Conservation (phyloP, 2,797 vertebrate species). For the Sandelia bainsii region DNA sequence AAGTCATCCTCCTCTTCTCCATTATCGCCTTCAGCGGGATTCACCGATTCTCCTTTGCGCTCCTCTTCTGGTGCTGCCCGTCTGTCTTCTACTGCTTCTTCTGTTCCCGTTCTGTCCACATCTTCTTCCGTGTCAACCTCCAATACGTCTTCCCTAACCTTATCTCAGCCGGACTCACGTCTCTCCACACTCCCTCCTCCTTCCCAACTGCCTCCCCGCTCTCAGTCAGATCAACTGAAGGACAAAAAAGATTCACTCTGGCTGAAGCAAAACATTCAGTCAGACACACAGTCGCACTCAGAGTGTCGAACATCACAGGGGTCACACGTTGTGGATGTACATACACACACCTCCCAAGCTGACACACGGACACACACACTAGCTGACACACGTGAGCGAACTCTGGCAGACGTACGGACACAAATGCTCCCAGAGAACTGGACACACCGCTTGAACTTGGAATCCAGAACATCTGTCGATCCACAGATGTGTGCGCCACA, state of each 20-base stretch:
- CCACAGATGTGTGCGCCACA: slow-evolving; percentile 36
- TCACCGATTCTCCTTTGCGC: slow-evolving; percentile 11
- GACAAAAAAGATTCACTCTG: slow-evolving; percentile 18
- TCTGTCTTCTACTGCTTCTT: slow-evolving; percentile 41
- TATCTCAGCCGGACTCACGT: slow-evolving; percentile 6
- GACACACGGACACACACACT: slow-evolving; percentile 27
- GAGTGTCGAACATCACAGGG: background rate
- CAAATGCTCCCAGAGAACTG: slow-evolving; percentile 42
- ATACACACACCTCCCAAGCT: background rate
- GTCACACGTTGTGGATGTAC: slow-evolving; percentile 1
- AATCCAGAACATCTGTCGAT: slow-evolving; percentile 45
- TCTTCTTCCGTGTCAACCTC: slow-evolving; percentile 4
- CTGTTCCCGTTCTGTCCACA: slow-evolving; percentile 4
- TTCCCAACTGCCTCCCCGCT: slow-evolving; percentile 36
- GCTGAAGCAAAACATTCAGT: background rate
- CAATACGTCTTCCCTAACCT: slow-evolving; percentile 10
- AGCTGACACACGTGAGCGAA: background rate
- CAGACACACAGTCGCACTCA: slow-evolving; percentile 20
- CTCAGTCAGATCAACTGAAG: slow-evolving; percentile 10
- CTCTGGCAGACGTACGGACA: slow-evolving; percentile 22
- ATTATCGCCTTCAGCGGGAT: slow-evolving; percentile 20
- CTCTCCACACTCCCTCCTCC: background rate
- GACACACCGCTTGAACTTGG: slow-evolving; percentile 42
- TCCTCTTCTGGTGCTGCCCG: slow-evolving; percentile 17
- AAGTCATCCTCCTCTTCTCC: slow-evolving; percentile 54